Conservation (phyloP, 2,888 invertebrate species). For the Galerucella pusilla region DNA sequence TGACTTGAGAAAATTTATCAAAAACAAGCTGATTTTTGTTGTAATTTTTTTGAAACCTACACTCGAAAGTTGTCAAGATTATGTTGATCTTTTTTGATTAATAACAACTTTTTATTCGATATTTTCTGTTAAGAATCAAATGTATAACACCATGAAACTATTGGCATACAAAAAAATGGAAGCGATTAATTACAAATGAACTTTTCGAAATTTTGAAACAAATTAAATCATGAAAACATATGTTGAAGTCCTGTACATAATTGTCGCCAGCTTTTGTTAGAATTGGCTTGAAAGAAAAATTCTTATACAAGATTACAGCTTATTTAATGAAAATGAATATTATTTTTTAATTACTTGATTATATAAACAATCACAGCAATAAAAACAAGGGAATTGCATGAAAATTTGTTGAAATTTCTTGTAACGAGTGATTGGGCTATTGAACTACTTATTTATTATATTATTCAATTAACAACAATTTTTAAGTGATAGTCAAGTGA, state of each 20-base stretch:
- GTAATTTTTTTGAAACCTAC: not conserved
- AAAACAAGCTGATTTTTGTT: conserved; percentile 1
- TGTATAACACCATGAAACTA: conserved; percentile 3
- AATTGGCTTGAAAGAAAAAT: too few species aligned
- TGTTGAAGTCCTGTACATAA: not conserved
- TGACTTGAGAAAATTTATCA: not conserved
- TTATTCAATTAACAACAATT: too few species aligned
- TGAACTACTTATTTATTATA: too few species aligned
- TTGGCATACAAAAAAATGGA: conserved; percentile 8
- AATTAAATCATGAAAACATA: conserved; percentile 2
- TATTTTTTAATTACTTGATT: too few species aligned
- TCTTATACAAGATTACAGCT: too few species aligned
- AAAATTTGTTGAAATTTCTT: too few species aligned
- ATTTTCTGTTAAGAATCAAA: conserved; percentile 4
- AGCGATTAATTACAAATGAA: not conserved
- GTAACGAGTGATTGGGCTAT: too few species aligned
- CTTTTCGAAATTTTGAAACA: not conserved
- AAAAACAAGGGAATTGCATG: too few species aligned
- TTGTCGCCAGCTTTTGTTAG: not conserved
- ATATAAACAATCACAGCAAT: too few species aligned
- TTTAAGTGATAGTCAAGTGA: too few species aligned
- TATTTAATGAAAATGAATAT: too few species aligned
- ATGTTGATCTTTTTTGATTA: conserved; percentile 1
- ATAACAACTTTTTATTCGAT: conserved; percentile 8
- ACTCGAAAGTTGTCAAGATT: not conserved